Evolutionary conservation across 2,797 vertebrate genomes (phyloP).

Genomic region (Lindbergichthys nudifrons): DNA sequence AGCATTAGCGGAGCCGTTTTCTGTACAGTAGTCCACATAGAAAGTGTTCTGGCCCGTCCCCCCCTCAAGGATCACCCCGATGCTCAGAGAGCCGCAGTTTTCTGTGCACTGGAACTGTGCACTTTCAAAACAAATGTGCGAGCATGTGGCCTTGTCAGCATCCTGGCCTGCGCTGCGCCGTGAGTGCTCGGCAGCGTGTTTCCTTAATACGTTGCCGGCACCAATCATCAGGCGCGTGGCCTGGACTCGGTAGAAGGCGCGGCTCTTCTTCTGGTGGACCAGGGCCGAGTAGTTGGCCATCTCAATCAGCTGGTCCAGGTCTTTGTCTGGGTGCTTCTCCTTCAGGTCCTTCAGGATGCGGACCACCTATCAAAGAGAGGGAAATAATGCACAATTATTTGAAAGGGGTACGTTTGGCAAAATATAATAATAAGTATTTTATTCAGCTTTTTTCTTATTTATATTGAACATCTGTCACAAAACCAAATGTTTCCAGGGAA

Average conservation of each 20-base stretch:
- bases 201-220: slow-evolving; percentile 92
- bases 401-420: neutral
- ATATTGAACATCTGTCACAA: too few relatives aligned
- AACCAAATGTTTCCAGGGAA: too few relatives aligned
- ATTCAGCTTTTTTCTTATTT: too few relatives aligned
- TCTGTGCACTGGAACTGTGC: slow-evolving; percentile 93
- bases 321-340: slow-evolving; percentile 94
- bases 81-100: slow-evolving; percentile 89
- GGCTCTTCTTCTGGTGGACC: slow-evolving; percentile 95
- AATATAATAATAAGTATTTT: neutral
- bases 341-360: slow-evolving; percentile 94
- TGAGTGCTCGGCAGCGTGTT: slow-evolving; percentile 87
- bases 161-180: slow-evolving; percentile 45
- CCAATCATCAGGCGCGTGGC: slow-evolving; percentile 94
- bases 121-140: slow-evolving; percentile 91
- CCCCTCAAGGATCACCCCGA: slow-evolving; percentile 86
- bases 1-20: slow-evolving; percentile 95
- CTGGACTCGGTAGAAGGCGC: slow-evolving; percentile 95
- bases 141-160: slow-evolving; percentile 76
- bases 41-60: slow-evolving; percentile 89
- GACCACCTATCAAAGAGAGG: slow-evolving; percentile 80
- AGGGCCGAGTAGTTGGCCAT: slow-evolving; percentile 94
- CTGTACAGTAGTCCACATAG: slow-evolving; percentile 94
- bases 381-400: neutral
- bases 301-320: slow-evolving; percentile 94